phyloP scores from a whole-genome alignment of 2,888 invertebrate genomes.

The Onthophagus sagittarius region DNA sequence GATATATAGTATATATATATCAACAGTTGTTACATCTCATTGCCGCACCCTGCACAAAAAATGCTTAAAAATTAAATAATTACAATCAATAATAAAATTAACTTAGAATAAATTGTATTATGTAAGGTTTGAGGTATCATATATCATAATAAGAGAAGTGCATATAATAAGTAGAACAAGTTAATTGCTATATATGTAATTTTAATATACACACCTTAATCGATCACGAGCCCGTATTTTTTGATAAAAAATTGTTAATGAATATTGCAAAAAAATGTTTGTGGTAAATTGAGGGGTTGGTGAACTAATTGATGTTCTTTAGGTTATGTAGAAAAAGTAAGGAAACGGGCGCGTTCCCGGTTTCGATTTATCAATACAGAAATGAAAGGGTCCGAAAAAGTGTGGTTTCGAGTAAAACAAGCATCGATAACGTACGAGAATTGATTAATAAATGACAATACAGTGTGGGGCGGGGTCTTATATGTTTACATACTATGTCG shows the following conservation, averaged over 20 bases:
- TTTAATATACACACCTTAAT: neutral
- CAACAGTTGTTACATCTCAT: too few relatives aligned
- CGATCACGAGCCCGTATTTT: neutral
- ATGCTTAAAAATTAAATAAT: too few relatives aligned
- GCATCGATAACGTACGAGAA: slow-evolving; percentile 25
- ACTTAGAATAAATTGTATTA: too few relatives aligned
- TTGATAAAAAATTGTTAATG: too few relatives aligned
- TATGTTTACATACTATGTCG: slow-evolving; percentile 47
- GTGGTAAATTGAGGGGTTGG: neutral
- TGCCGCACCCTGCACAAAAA: too few relatives aligned
- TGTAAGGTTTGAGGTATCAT: too few relatives aligned
- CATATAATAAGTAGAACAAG: neutral
- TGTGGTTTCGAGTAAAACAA: slow-evolving; percentile 19
- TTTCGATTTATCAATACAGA: neutral
- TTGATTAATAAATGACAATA: slow-evolving; percentile 40
- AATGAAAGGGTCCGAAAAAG: slow-evolving; percentile 2
- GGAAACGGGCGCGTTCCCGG: neutral
- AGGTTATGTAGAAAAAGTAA: neutral
- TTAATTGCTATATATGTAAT: neutral
- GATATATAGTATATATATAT: too few relatives aligned
- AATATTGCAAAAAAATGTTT: neutral
- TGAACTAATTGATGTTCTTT: neutral
- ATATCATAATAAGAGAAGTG: neutral
- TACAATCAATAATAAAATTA: too few relatives aligned
- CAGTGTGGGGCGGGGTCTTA: slow-evolving; percentile 48